Base-by-base conservation (phyloP, 2,113 vertebrate genomes). In the Ptilonorhynchus violaceus region DNA sequence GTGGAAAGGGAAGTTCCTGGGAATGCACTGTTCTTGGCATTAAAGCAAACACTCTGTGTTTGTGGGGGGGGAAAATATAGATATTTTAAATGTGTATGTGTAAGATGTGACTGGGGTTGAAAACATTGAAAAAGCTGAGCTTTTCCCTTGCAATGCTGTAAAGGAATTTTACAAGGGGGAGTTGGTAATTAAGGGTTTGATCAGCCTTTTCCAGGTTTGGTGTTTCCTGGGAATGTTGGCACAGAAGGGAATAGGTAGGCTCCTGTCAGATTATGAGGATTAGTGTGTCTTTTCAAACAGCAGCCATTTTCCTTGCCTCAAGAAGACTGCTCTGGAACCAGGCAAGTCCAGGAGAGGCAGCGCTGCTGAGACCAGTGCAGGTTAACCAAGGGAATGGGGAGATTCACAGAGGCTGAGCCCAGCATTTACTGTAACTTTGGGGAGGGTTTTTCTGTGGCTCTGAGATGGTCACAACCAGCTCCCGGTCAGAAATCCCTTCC, bases 391-490 rank as follows among this genome's bases (percentile, higher is more conserved):
- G 46, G 66, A 46, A 4, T 6, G 44, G 49, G 58, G 68, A 62
- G 3, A 8, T 20, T 15, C 0, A 1, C 9, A 50, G 76, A 47
- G 39, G 35, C 28, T 0, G 0, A 52, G 18, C 7, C 42, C 20
- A n/a, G n/a, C 2, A 1, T 46, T 44, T 35, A 33, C 70, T 47
- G 39, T 44, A 35, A 11, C 11, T 56, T 2, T 59, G 30, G 27
- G 35, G 17, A 33, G 1, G 2, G 28, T 7, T 25, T 22, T 33
- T 85, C n/a, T 41, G 18, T 31, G 37, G 16, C 7, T 63, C 46
- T 68, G 33, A 55, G 35, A 17, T 11, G 35, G 18, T 33, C 75
- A 60, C 66, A 85, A 18, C 7, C 22, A 70, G 49, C 39, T 83
- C 17, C 59, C n/a, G 47, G 47, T 12, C 60, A 90, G 47, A 50